Base-by-base conservation (phyloP, 2,888 invertebrate genomes). In the Eutolmus rufibarbis region DNA sequence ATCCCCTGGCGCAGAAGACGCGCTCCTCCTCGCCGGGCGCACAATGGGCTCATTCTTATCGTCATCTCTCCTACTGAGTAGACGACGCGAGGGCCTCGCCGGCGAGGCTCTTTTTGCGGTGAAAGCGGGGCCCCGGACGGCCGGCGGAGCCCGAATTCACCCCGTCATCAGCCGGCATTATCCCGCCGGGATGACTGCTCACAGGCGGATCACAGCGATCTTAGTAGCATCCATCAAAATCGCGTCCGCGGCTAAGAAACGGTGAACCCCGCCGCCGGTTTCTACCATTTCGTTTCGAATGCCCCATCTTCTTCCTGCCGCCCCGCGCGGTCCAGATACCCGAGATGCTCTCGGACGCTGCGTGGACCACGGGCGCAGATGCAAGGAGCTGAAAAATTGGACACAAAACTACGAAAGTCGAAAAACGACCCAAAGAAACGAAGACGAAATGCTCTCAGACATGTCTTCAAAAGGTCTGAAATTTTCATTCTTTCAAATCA, bases 401-500 rank as follows among this genome's bases (percentile, higher is more conserved):
- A 31, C 46, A 78, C 31, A 87, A 79, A 79, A 43, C 82, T 82
- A 82, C 57, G 82, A 40, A 66, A 57, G 51, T 81, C 14, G 57
- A 81, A 87, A 79, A 79, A 86, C 74, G 12, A 28, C 23, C 31
- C 66, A 87, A 74, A 76, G 85, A 28, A 79, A 56, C 40, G 23
- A 76, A 51, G n/a, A 77, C 56, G 77, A 82, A 74, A 74, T 85
- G 85, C 43, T 81, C 76, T 86, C 87, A 87, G 88, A 88, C 87
- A 88, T 88, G 88, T 87, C 87, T 88, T 88, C 87, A 86, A 87
- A 87, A 88, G 88, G 88, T 88, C 88, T 88, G 88, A 88, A 88
- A 88, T 88, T 88, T 88, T 88, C 88, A 88, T 88, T 88, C 88
- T 87, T 88, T 88, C 86, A 88, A 88, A 88, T 88, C 87, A 88